Conservation (phyloP, 2,113 vertebrate genomes). For the Edolisoma coerulescens region DNA sequence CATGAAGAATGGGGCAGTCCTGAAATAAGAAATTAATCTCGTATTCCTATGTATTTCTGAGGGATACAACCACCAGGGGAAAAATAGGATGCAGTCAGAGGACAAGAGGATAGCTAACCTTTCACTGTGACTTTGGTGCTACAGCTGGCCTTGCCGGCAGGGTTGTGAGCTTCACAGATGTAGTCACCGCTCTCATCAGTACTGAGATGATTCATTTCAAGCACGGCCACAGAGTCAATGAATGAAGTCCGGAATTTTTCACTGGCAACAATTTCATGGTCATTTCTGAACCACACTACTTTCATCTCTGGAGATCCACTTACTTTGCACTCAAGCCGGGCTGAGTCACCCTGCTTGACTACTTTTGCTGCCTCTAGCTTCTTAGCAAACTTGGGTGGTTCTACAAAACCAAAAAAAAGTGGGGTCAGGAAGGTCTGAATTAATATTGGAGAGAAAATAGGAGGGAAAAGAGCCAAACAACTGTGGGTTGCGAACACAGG, state of each 20-base stretch:
- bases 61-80: neutral
- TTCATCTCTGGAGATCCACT: constrained; percentile 88
- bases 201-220: constrained; percentile 83
- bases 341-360: constrained; percentile 85
- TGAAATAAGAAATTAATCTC: neutral
- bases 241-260: constrained; percentile 87
- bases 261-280: constrained; percentile 81
- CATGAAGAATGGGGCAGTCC: neutral
- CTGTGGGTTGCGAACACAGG: neutral
- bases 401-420: constrained; percentile 81
- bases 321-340: constrained; percentile 92
- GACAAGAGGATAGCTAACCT: constrained; percentile 80
- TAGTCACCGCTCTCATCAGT: constrained; percentile 91
- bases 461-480: constrained; percentile 13
- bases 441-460: neutral
- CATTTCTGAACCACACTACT: constrained; percentile 93
- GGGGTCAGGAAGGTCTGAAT: neutral
- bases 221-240: constrained; percentile 83
- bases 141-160: constrained; percentile 92
- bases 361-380: constrained; percentile 88
- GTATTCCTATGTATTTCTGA: neutral
- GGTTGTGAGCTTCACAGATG: constrained; percentile 94
- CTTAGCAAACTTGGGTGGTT: constrained; percentile 94
- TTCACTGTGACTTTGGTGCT: constrained; percentile 90
- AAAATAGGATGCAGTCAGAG: neutral